Evolutionary conservation across 64 coral and sea anemone genomes (phyloP).

Genomic region (Pocillopora damicornis): DNA sequence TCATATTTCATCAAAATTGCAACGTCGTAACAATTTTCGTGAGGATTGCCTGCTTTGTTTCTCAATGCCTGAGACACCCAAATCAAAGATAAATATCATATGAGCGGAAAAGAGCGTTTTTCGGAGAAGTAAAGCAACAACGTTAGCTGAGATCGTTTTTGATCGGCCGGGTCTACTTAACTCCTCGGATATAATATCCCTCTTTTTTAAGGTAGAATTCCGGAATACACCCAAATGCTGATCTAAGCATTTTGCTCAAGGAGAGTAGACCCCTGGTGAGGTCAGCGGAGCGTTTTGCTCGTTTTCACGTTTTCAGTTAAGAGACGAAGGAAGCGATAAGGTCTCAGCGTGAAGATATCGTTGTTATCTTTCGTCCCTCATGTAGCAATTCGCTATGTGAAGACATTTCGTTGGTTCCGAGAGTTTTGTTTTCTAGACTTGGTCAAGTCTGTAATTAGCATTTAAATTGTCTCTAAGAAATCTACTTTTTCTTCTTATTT

Average conservation of each 20-base stretch:
- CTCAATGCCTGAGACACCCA: background rate
- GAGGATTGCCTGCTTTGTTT: background rate
- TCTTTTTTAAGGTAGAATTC: background rate
- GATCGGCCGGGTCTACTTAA: background rate
- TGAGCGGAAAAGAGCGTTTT: background rate
- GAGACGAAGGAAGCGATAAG: background rate
- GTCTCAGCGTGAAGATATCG: too few species aligned
- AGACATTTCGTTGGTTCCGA: too few species aligned
- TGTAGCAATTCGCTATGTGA: too few species aligned
- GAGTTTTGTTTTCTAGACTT: too few species aligned
- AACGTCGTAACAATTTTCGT: conserved; percentile 21
- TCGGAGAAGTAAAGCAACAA: background rate
- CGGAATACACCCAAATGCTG: background rate
- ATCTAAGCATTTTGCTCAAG: background rate
- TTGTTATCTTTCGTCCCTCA: too few species aligned
- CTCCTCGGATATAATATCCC: background rate
- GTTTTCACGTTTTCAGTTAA: background rate
- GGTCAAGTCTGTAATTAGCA: too few species aligned
- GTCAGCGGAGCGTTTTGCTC: background rate
- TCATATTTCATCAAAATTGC: background rate
- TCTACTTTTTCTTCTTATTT: background rate
- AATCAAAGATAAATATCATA: background rate
- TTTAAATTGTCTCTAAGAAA: background rate
- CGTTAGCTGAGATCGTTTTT: background rate
- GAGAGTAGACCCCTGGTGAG: background rate